Evolutionary conservation across 2,888 invertebrate species (phyloP).

Genomic region (Yponomeuta plumbellus): DNA sequence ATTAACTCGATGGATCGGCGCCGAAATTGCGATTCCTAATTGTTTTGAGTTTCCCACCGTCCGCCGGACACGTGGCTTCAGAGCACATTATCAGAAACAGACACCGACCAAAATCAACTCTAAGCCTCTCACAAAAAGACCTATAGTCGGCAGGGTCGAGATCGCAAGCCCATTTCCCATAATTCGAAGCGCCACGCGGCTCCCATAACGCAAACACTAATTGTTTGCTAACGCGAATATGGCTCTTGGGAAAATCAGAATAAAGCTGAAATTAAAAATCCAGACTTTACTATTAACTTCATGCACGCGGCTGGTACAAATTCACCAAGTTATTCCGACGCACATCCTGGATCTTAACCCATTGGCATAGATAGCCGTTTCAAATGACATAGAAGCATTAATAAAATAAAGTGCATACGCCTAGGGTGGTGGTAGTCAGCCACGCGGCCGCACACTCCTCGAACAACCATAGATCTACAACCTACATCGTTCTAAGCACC

Average conservation of each 20-base stretch:
- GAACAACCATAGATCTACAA: neutral
- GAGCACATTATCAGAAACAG: constrained; percentile 26
- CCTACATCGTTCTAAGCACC: neutral
- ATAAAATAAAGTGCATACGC: constrained; percentile 30
- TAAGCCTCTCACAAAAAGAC: neutral
- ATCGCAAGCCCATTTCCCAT: neutral
- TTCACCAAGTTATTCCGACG: neutral
- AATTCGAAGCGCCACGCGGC: constrained; percentile 16
- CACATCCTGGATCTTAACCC: neutral
- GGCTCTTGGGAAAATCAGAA: neutral
- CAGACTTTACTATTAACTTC: constrained; percentile 1
- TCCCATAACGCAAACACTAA: constrained; percentile 9
- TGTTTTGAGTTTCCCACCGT: constrained; percentile 58
- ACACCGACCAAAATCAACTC: neutral
- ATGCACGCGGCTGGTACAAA: constrained; percentile 5
- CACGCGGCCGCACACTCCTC: constrained; percentile 61
- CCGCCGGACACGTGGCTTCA: constrained; percentile 64
- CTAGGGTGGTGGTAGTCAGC: constrained; percentile 32
- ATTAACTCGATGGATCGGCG: constrained; percentile 26
- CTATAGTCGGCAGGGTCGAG: neutral
- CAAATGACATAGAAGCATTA: neutral
- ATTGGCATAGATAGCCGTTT: neutral
- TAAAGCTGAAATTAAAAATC: constrained; percentile 27
- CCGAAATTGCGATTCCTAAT: constrained; percentile 69
- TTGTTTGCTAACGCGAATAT: neutral